Conservation (phyloP, 2,797 vertebrate genomes). For the Pachyuromys duprasi region DNA sequence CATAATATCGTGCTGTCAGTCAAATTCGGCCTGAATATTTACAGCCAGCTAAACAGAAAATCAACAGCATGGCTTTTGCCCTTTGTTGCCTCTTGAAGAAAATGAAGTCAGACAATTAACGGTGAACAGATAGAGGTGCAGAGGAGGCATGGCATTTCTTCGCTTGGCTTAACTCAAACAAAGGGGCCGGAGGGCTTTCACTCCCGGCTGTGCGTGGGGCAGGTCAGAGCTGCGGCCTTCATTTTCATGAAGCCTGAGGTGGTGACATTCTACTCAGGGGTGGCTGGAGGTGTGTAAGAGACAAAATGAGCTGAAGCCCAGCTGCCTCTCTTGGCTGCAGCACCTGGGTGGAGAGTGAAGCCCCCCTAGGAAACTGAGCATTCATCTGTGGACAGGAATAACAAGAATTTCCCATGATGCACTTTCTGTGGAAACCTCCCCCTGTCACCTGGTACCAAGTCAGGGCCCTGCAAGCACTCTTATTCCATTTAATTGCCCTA, state of each 20-base stretch:
- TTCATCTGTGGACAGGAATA: not conserved
- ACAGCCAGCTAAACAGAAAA: constrained; percentile 62
- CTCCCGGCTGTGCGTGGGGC: not conserved
- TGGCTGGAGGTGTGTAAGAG: fast-evolving
- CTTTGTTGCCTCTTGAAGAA: constrained; percentile 66
- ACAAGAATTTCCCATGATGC: fast-evolving
- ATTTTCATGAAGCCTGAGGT: fast-evolving
- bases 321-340: not conserved
- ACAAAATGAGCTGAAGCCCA: fast-evolving
- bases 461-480: fast-evolving
- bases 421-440: fast-evolving
- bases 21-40: constrained; percentile 72
- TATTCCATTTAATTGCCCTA: fast-evolving
- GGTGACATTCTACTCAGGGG: fast-evolving
- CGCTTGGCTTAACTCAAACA: constrained; percentile 34
- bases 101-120: constrained; percentile 58
- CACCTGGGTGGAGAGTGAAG: not conserved
- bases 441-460: fast-evolving
- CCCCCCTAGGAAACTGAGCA: not conserved
- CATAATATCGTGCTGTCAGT: constrained; percentile 61
- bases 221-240: not conserved
- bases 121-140: not conserved
- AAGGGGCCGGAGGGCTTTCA: fast-evolving
- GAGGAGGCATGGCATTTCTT: fast-evolving
- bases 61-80: not conserved